phyloP scores from a whole-genome alignment of 2,113 vertebrate genomes.

The Halcyon senegalensis region DNA sequence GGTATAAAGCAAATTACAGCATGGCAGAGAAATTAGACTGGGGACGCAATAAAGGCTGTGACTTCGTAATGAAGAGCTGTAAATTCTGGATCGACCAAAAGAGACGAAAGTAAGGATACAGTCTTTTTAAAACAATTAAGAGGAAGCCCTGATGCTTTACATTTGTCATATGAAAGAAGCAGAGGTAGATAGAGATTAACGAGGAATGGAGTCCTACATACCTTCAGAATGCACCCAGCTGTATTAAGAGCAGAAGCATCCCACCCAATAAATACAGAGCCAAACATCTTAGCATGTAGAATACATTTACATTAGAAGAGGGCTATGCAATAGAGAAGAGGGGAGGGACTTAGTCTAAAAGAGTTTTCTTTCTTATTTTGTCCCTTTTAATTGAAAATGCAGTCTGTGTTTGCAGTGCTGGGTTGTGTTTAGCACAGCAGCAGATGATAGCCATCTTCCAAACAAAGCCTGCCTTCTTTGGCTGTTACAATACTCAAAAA shows the following conservation, averaged over 20 bases:
- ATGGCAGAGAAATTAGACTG: slow-evolving; percentile 94
- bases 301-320: background rate
- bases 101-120: slow-evolving; percentile 80
- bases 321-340: background rate
- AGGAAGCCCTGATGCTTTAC: background rate
- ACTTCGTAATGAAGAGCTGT: slow-evolving; percentile 97
- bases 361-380: background rate
- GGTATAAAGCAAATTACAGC: slow-evolving; percentile 98
- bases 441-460: background rate
- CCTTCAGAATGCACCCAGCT: background rate
- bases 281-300: background rate
- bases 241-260: background rate
- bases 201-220: background rate
- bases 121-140: background rate
- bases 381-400: background rate
- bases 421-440: background rate
- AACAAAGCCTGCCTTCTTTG: background rate
- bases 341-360: background rate
- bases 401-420: background rate
- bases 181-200: background rate
- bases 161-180: background rate
- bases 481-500: background rate
- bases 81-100: slow-evolving; percentile 96
- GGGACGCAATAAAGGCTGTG: slow-evolving; percentile 93
- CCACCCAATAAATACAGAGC: background rate